A percentile compares a stretch with the other conserved stretches of the same genome.
These are phyloP conservation scores for Phania funesta DNA, from an alignment of 2,888 invertebrate species.

Conservation along the genomic window DNA sequence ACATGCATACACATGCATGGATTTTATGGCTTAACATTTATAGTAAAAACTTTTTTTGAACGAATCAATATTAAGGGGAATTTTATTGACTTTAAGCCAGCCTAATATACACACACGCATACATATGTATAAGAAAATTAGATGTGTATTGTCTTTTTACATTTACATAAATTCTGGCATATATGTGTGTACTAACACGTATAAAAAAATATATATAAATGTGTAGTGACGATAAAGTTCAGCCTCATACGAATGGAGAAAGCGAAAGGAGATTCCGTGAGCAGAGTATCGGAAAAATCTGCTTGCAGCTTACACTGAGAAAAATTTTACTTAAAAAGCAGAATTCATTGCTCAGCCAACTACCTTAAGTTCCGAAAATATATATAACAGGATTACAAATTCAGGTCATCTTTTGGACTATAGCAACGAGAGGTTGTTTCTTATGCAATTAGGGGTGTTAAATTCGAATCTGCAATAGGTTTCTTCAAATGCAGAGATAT, in stretches of 20 bases:
- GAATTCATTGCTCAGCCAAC: too few species aligned
- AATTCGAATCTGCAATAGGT: too few species aligned
- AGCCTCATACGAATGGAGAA: constrained; percentile 60
- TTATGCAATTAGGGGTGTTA: too few species aligned
- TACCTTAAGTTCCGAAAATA: too few species aligned
- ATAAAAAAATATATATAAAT: constrained; percentile 29
- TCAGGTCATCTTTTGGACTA: too few species aligned
- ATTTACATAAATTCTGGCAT: background rate
- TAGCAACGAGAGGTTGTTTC: too few species aligned
- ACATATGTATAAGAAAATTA: background rate
- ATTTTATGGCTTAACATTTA: too few species aligned
- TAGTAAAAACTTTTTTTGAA: too few species aligned
- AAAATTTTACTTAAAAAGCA: background rate
- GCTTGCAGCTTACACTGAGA: constrained; percentile 34
- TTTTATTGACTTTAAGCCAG: background rate
- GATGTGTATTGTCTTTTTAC: constrained; percentile 1
- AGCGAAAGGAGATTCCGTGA: constrained; percentile 42
- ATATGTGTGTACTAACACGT: constrained; percentile 20
- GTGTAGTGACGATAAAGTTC: constrained; percentile 53
- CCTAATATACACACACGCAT: background rate
- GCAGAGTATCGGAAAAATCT: constrained; percentile 7
- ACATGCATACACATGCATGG: too few species aligned
- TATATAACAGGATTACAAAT: too few species aligned
- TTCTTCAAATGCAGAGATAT: too few species aligned
- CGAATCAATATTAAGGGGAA: too few species aligned